These are phyloP conservation scores for Deilephila elpenor DNA, from an alignment of 2,888 invertebrate genomes.

Conservation along the genomic window DNA sequence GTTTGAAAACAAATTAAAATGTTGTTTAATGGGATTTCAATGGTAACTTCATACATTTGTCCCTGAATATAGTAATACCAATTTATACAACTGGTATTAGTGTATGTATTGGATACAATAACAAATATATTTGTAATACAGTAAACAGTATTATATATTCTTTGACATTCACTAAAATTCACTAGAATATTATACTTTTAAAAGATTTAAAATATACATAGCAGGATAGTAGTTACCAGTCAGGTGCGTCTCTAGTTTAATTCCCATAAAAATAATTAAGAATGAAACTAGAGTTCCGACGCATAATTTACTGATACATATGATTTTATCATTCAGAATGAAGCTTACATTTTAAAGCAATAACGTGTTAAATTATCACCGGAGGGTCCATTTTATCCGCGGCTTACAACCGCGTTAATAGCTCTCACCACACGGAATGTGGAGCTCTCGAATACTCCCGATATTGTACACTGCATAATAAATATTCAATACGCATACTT, in stretches of 20 bases:
- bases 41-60: not conserved
- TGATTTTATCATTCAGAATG: slow-evolving; percentile 1
- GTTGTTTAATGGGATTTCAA: not conserved
- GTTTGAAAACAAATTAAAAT: not conserved
- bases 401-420: slow-evolving; percentile 54
- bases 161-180: too few relatives aligned
- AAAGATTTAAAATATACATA: too few relatives aligned
- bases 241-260: too few relatives aligned
- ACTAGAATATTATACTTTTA: too few relatives aligned
- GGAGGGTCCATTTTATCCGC: slow-evolving; percentile 46
- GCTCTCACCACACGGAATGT: slow-evolving; percentile 56
- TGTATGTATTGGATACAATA: too few relatives aligned
- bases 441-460: slow-evolving; percentile 55
- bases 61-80: slow-evolving; percentile 29
- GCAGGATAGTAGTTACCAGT: too few relatives aligned
- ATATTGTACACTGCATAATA: slow-evolving; percentile 59
- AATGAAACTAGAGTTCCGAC: too few relatives aligned
- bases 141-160: too few relatives aligned
- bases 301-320: not conserved
- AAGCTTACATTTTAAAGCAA: not conserved
- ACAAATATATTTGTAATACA: too few relatives aligned
- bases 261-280: too few relatives aligned
- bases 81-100: not conserved
- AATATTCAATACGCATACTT: slow-evolving; percentile 59
- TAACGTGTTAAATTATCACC: not conserved